Percentiles rank a stretch among this genome's conserved stretches.
phyloP scores from a whole-genome alignment of 2,113 vertebrate genomes.

The Physeter macrocephalus region DNA sequence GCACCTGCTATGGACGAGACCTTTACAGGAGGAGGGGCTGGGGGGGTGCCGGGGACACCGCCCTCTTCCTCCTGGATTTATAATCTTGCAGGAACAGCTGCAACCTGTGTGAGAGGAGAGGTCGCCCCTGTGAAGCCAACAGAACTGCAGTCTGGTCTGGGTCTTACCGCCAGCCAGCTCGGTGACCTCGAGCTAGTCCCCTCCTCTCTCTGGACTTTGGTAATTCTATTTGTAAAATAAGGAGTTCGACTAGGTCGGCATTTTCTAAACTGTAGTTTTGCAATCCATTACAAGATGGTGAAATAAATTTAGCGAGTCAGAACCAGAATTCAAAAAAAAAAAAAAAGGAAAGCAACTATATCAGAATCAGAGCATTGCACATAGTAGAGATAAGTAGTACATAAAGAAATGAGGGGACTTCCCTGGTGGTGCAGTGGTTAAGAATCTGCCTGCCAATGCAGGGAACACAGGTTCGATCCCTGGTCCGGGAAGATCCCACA shows the following conservation, averaged over 20 bases:
- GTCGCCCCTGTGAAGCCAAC: neutral
- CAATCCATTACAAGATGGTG: neutral
- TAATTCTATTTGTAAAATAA: neutral
- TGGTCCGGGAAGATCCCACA: too few species aligned
- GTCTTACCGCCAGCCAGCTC: neutral
- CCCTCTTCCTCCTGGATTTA: neutral
- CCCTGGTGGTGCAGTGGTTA: too few species aligned
- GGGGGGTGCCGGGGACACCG: too few species aligned
- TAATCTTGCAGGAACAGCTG: neutral
- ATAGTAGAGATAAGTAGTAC: neutral
- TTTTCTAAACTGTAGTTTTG: neutral
- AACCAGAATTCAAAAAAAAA: neutral
- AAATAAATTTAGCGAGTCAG: neutral
- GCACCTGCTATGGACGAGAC: neutral
- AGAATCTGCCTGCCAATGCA: too few species aligned
- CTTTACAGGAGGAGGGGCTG: neutral
- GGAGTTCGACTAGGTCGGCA: neutral
- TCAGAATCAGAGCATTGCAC: neutral
- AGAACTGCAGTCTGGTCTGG: neutral
- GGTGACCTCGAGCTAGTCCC: neutral
- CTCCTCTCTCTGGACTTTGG: neutral
- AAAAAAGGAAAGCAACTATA: neutral
- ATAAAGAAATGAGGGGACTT: neutral
- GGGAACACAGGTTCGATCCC: too few species aligned
- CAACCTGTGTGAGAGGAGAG: neutral